Base-by-base conservation (phyloP, 2,113 vertebrate genomes). In the Phoenicopterus ruber region DNA sequence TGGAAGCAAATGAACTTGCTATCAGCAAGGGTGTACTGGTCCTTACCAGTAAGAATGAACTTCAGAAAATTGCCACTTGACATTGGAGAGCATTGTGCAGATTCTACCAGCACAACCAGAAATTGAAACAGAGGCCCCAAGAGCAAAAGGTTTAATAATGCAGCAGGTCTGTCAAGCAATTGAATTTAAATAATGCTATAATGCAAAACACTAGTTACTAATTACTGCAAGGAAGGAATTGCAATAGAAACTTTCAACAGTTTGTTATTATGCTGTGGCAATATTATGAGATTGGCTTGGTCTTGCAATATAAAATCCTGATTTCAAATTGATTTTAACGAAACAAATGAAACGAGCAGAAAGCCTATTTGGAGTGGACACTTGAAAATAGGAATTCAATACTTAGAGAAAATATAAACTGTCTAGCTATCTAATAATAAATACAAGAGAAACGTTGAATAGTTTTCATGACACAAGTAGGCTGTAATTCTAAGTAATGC, bases 11-110 rank as follows among this genome's bases (percentile, higher is more conserved):
- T 62, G 71, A 87, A 77, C 42, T 76, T 73, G 22, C 57, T 97
- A 32, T 82, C 52, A 69, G n/a, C 49, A 47, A 86, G 57, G 62
- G 38, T 58, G 49, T 54, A 22, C 50, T 90, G 87, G 91, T 90
- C 76, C 82, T 93, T 29, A 82, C 57, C 47, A 86, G 72, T 31
- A 46, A 77, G 79, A 82, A 82, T 61, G 63, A 96, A 83, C 71
- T 69, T 85, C 65, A 86, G 90, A 94, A 97, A 97, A 96, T 86
- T 96, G 52, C 87, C 83, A 95, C 86, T 97, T 95, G 90, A 97
- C 49, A 72, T 90, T 85, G 65, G 54, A 93, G 66, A 87, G 50
- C 70, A 73, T 38, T 78, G 54, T 80, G 26, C 66, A 63, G 74
- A 82, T 93, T 88, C 83, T 91, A 92, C 55, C 46, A 82, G 73